Conservation (phyloP, 2,888 invertebrate genomes). For the Mythimna loreyi region DNA sequence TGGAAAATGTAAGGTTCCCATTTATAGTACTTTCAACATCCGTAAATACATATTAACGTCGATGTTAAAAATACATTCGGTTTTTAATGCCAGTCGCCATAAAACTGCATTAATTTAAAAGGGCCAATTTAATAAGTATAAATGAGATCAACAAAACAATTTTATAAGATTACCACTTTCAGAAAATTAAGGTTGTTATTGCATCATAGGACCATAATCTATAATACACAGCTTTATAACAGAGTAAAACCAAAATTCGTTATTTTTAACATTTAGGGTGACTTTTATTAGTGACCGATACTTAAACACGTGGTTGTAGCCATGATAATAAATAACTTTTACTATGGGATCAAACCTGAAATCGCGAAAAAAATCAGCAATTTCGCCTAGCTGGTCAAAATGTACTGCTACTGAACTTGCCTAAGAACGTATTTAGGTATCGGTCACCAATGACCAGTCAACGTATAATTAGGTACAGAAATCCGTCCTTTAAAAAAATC, state of each 20-base stretch:
- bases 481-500: not conserved
- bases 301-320: too few relatives aligned
- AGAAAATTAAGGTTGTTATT: constrained; percentile 11
- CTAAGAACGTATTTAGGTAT: too few relatives aligned
- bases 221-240: not conserved
- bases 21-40: constrained; percentile 44
- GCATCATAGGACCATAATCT: not conserved
- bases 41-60: constrained; percentile 42
- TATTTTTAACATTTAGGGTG: not conserved
- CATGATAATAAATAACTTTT: too few relatives aligned
- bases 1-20: constrained; percentile 33
- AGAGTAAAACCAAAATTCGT: not conserved
- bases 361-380: too few relatives aligned
- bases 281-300: too few relatives aligned
- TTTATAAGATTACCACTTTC: constrained; percentile 1
- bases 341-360: too few relatives aligned
- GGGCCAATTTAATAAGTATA: constrained; percentile 19
- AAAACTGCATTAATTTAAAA: constrained; percentile 8
- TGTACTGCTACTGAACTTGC: too few relatives aligned
- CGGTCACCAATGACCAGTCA: too few relatives aligned
- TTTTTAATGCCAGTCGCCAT: constrained; percentile 27
- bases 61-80: constrained; percentile 34
- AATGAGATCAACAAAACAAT: constrained; percentile 7
- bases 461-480: not conserved
- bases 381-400: not conserved